Percentiles rank a stretch among this genome's conserved stretches.
Conservation (phyloP, 2,113 vertebrate genomes). For the Malurus cyaneus region DNA sequence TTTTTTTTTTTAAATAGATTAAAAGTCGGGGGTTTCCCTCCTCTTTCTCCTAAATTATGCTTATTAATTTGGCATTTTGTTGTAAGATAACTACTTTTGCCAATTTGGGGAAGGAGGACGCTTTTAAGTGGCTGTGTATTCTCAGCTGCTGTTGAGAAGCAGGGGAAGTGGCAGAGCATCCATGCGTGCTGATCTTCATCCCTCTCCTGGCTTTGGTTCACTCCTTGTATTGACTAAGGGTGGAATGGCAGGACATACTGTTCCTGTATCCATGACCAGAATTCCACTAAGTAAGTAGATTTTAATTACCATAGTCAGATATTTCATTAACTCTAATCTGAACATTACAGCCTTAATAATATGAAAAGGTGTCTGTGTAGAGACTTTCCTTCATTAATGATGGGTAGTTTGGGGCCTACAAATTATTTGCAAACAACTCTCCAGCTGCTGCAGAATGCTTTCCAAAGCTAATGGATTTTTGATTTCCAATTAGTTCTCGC, state of each 20-base stretch:
- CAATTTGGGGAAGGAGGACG: not conserved
- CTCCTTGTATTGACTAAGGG: not conserved
- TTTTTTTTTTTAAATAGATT: not conserved
- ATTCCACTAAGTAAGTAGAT: conserved; percentile 49
- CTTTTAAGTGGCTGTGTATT: not conserved
- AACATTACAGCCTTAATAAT: conserved; percentile 45
- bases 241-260: not conserved
- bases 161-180: not conserved
- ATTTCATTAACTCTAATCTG: conserved; percentile 56
- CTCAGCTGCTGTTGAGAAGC: not conserved
- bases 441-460: not conserved
- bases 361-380: conserved; percentile 47
- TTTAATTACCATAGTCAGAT: conserved; percentile 59
- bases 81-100: not conserved
- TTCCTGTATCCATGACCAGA: conserved; percentile 14
- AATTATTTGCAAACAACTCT: conserved; percentile 51
- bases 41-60: not conserved
- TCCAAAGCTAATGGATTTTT: conserved; percentile 37
- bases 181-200: not conserved
- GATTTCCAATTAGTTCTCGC: conserved; percentile 45
- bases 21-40: fast-evolving
- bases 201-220: not conserved
- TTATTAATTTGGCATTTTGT: not conserved
- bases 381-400: conserved; percentile 28
- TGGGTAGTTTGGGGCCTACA: conserved; percentile 44